Percentiles rank a stretch among this genome's conserved stretches.
Conservation (phyloP, 2,797 vertebrate species). For the Sylvilagus floridanus region DNA sequence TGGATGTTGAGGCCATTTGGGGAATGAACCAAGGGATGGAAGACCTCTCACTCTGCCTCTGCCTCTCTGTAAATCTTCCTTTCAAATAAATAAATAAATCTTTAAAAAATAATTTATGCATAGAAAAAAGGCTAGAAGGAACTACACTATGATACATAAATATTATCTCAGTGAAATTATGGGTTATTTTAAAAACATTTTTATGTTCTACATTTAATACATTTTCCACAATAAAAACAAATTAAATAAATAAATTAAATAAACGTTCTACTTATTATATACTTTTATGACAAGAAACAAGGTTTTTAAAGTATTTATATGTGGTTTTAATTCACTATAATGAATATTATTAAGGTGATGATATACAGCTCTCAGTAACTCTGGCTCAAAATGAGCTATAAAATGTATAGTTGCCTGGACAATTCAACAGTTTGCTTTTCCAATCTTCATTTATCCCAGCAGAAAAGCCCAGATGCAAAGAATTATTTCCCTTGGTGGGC, state of each 20-base stretch:
- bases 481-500: not conserved
- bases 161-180: not conserved
- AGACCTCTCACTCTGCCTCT: no score
- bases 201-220: not conserved
- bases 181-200: not conserved
- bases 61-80: no score
- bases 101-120: no score
- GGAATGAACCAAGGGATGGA: no score
- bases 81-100: no score
- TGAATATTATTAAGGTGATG: not conserved
- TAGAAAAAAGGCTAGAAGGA: no score
- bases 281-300: conserved; percentile 30
- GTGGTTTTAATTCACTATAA: not conserved
- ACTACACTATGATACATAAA: not conserved
- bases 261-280: not conserved
- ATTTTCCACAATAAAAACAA: conserved; percentile 13
- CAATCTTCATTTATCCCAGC: not conserved
- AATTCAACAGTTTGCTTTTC: not conserved
- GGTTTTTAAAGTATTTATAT: not conserved
- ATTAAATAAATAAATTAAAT: no score
- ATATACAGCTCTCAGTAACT: not conserved
- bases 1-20: no score
- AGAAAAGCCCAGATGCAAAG: conserved; percentile 7
- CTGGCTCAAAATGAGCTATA: not conserved
- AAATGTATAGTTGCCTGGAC: not conserved